Percentiles rank a stretch among this genome's conserved stretches.
phyloP scores from a whole-genome alignment of 1,140 invertebrate genomes.

The Coboldia fuscipes region DNA sequence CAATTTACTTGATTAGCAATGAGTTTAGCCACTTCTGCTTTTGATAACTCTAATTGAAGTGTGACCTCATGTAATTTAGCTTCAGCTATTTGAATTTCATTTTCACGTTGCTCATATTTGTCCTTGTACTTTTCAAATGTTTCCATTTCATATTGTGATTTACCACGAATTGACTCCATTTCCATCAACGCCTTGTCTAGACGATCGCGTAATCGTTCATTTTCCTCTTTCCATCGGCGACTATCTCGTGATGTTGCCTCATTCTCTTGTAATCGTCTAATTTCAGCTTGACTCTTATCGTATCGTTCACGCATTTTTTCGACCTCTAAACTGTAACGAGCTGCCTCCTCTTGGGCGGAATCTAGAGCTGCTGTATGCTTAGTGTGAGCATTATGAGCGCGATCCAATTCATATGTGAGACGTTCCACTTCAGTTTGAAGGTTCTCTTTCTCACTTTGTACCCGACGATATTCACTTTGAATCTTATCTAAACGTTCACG shows the following conservation, averaged over 20 bases:
- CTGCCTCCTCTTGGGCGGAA: slow-evolving; percentile 73
- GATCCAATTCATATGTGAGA: slow-evolving; percentile 65
- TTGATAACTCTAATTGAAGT: slow-evolving; percentile 55
- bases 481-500: slow-evolving; percentile 78
- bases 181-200: slow-evolving; percentile 61
- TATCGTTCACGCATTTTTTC: slow-evolving; percentile 82
- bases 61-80: slow-evolving; percentile 54
- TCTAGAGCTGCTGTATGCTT: slow-evolving; percentile 67
- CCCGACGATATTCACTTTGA: slow-evolving; percentile 57
- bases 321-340: slow-evolving; percentile 62
- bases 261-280: slow-evolving; percentile 56
- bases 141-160: slow-evolving; percentile 74
- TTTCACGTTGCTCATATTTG: slow-evolving; percentile 44
- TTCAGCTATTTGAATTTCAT: slow-evolving; percentile 53
- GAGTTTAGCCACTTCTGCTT: slow-evolving; percentile 52
- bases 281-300: slow-evolving; percentile 60
- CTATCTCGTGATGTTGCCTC: slow-evolving; percentile 42
- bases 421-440: slow-evolving; percentile 60
- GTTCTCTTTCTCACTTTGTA: slow-evolving; percentile 72
- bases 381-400: slow-evolving; percentile 57
- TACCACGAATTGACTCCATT: slow-evolving; percentile 55
- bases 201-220: slow-evolving; percentile 60
- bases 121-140: slow-evolving; percentile 59
- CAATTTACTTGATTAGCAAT: slow-evolving; percentile 20
- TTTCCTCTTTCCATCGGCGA: slow-evolving; percentile 55